Conservation (phyloP, 1,140 invertebrate species). For the Zeugodacus cucurbitae region DNA sequence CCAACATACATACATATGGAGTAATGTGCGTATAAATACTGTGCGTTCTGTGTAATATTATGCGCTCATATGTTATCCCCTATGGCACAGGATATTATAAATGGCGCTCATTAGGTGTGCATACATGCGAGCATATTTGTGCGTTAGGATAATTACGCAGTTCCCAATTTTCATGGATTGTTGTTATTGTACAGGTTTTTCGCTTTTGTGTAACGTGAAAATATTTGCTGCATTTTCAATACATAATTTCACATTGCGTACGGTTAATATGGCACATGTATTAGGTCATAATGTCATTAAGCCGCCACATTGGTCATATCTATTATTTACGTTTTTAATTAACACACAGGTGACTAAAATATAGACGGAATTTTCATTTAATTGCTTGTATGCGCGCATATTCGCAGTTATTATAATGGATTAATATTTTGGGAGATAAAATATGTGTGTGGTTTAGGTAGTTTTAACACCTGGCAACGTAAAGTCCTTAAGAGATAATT, state of each 20-base stretch:
- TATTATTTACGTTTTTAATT: conserved; percentile 14
- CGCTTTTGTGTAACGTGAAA: neutral
- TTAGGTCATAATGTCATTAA: conserved; percentile 17
- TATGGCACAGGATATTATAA: neutral
- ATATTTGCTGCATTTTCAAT: neutral
- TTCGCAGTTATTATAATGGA: neutral
- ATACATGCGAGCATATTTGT: neutral
- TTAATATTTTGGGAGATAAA: neutral
- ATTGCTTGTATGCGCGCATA: neutral
- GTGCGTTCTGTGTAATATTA: neutral
- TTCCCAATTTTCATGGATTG: neutral
- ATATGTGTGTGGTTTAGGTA: neutral
- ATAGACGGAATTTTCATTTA: neutral
- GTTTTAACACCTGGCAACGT: no score
- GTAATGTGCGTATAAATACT: neutral
- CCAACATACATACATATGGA: neutral
- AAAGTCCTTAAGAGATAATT: no score
- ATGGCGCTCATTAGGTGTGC: neutral
- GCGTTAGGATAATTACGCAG: neutral
- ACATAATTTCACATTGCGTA: neutral
- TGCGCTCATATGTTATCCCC: neutral
- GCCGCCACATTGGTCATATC: neutral
- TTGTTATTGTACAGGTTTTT: neutral
- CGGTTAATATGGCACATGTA: neutral
- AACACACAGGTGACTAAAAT: conserved; percentile 8